These are phyloP conservation scores for Pyralis farinalis DNA, from an alignment of 2,888 invertebrate genomes.

Conservation along the genomic window DNA sequence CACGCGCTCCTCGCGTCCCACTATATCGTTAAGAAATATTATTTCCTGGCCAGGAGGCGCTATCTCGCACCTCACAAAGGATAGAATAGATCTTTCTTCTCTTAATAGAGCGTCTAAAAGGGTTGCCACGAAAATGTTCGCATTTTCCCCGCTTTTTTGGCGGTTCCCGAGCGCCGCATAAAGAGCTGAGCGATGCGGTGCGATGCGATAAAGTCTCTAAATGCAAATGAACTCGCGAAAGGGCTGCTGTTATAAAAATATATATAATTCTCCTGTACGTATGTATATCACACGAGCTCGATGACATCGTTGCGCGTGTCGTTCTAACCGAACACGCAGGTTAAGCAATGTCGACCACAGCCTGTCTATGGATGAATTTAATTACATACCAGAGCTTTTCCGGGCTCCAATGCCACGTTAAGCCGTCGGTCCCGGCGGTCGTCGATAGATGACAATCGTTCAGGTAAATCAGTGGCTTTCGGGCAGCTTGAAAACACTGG, in stretches of 20 bases:
- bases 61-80: conserved; percentile 33
- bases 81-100: conserved; percentile 44
- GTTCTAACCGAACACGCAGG: too few relatives aligned
- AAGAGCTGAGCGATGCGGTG: background rate
- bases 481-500: too few relatives aligned
- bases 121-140: conserved; percentile 37
- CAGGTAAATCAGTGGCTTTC: too few relatives aligned
- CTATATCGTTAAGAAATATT: conserved; percentile 12
- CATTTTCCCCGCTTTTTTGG: conserved; percentile 38
- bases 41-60: conserved; percentile 10
- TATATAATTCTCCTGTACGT: too few relatives aligned
- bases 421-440: too few relatives aligned
- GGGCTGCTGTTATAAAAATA: conserved; percentile 1
- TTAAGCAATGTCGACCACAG: too few relatives aligned
- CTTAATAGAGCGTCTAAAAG: conserved; percentile 50
- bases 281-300: too few relatives aligned
- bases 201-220: conserved; percentile 3
- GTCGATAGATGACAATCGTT: too few relatives aligned
- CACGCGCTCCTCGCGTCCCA: conserved; percentile 2
- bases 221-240: conserved; percentile 4
- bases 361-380: too few relatives aligned
- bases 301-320: too few relatives aligned
- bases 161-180: conserved; percentile 3
- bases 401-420: too few relatives aligned
- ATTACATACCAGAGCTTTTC: too few relatives aligned